Evolutionary conservation across 1,140 invertebrate genomes (phyloP), one percentile per base, ranked within the genome.

Genomic region (Lerema accius): DNA sequence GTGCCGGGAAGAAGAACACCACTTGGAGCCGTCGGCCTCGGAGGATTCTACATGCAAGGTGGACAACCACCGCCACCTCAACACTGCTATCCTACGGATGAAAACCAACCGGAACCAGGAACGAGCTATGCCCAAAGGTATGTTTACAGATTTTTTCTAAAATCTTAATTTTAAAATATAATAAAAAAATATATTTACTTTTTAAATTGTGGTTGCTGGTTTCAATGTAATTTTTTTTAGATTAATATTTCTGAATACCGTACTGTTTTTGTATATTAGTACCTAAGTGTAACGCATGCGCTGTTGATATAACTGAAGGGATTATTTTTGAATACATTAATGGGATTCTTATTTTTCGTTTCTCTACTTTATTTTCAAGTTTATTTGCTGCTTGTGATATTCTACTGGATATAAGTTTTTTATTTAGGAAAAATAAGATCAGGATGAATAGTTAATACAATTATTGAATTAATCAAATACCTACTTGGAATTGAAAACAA

Each of bases 1-100:
- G 93, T 94, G 59, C 94, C 94, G n/a, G 95, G 95, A 14, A 82
- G 95, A 65, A 92, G 96, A 65, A 96, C 96, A 59, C 96, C 96
- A 13, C 80, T 97, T 46, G 95, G 96, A 4, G 93, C 95, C n/a
- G 95, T 97, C 3, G 95, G 95, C 9, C 91, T 96, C 4, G 95
- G 95, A 14, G 95, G 95, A 10, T 96, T 96, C 84, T 96, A 96
- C 85, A 92, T 93, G 71, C 92, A 94, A 78, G 91, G 92, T 53
- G 86, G 89, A 42, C 93, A 93, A 86, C 89, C 94, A 70, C 91
- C 92, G 69, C 92, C 68, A 82, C 92, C 63, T 67, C 84, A 86
- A 56, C 89, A 91, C 69, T 92, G 91, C 71, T 91, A 92, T 43
- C 93, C 94, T 9, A 94, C 94, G 2, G 95, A 97, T 80, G 95